Evolutionary conservation across 2,888 invertebrate species (phyloP).

Genomic region (Thereva nobilitata): DNA sequence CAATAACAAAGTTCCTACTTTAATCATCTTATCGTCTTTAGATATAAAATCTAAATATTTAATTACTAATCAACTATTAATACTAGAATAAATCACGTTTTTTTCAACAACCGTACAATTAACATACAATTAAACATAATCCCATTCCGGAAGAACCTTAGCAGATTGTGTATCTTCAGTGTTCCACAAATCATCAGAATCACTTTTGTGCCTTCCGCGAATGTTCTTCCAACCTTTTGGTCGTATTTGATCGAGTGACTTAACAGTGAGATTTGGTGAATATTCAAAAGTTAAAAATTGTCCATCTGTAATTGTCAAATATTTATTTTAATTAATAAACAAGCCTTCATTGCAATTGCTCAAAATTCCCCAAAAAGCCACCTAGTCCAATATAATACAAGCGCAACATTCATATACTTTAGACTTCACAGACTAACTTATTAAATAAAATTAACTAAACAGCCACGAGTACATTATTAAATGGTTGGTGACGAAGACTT

Average conservation of each 20-base stretch:
- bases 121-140: slow-evolving; percentile 23
- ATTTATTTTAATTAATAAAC: not conserved
- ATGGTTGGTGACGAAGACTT: slow-evolving; percentile 55
- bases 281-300: slow-evolving; percentile 14
- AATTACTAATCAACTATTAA: too few species aligned
- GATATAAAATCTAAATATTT: too few species aligned
- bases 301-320: slow-evolving; percentile 14
- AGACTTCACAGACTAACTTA: too few species aligned
- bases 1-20: too few species aligned
- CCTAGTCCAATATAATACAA: not conserved
- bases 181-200: slow-evolving; percentile 17
- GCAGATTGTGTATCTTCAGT: slow-evolving; percentile 22
- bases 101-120: not conserved
- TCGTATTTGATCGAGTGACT: slow-evolving; percentile 32
- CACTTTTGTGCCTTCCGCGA: slow-evolving; percentile 1
- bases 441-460: not conserved
- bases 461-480: slow-evolving; percentile 38
- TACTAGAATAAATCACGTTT: too few species aligned
- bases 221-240: slow-evolving; percentile 11
- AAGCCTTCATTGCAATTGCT: not conserved
- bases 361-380: slow-evolving; percentile 12
- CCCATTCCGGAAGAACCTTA: slow-evolving; percentile 23
- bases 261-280: slow-evolving; percentile 33
- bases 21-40: too few species aligned
- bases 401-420: too few species aligned